Evolutionary conservation across 2,113 vertebrate genomes (phyloP).

Genomic region (Pelvicachromis taeniatus): DNA sequence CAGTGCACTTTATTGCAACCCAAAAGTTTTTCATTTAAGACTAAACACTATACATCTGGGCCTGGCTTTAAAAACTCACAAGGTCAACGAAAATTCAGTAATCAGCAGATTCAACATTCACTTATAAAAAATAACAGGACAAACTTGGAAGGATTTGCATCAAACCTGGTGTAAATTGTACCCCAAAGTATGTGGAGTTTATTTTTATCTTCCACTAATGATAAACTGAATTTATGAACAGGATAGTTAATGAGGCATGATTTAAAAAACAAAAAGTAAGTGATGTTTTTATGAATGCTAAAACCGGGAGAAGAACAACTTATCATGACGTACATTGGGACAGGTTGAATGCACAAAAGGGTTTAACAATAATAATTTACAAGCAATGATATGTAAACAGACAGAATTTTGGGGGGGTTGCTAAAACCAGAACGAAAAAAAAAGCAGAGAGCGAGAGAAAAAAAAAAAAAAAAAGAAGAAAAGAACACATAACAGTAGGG

Average conservation of each 20-base stretch:
- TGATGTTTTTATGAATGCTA: background rate
- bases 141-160: background rate
- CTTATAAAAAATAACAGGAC: background rate
- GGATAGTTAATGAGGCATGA: background rate
- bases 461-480: constrained; percentile 13
- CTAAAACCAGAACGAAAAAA: constrained; percentile 23
- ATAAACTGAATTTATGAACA: background rate
- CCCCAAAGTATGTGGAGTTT: background rate
- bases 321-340: background rate
- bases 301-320: background rate
- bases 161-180: background rate
- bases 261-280: background rate
- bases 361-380: constrained; percentile 32
- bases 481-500: constrained; percentile 4
- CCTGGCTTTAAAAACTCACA: background rate
- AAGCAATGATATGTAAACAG: constrained; percentile 34
- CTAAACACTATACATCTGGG: background rate
- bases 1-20: background rate
- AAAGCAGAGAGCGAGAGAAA: background rate
- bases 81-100: background rate
- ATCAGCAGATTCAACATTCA: background rate
- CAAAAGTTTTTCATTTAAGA: background rate
- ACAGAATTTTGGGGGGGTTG: background rate
- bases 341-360: background rate
- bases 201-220: background rate